Percentiles rank a stretch among this genome's conserved stretches.
phyloP scores from a whole-genome alignment of 2,797 vertebrate species.

The Carduelis carduelis region DNA sequence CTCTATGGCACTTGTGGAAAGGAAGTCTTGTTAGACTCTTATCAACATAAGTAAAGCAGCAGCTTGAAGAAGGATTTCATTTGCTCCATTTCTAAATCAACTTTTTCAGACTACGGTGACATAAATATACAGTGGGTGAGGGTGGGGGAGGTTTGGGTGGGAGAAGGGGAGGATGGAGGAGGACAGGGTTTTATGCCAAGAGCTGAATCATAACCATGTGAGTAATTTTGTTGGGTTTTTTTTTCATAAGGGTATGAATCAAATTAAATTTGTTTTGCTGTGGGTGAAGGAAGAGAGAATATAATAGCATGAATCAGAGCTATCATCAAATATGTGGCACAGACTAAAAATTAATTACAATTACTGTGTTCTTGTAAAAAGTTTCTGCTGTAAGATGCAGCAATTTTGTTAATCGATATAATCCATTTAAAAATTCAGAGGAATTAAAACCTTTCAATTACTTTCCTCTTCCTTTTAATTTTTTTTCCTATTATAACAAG shows the following conservation, averaged over 20 bases:
- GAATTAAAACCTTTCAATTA: slow-evolving; percentile 48
- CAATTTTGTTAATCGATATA: slow-evolving; percentile 65
- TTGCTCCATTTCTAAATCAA: slow-evolving; percentile 68
- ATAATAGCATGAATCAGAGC: slow-evolving; percentile 81
- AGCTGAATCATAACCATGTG: slow-evolving; percentile 82
- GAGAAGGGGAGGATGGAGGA: slow-evolving; percentile 65
- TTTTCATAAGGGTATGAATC: slow-evolving; percentile 77
- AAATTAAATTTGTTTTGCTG: slow-evolving; percentile 82
- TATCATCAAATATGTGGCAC: slow-evolving; percentile 76
- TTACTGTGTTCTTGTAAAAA: slow-evolving; percentile 58
- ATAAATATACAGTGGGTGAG: slow-evolving; percentile 67
- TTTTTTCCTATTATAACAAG: slow-evolving; percentile 24
- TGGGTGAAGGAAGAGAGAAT: slow-evolving; percentile 77
- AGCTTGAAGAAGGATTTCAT: slow-evolving; percentile 58
- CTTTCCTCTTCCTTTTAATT: slow-evolving; percentile 39
- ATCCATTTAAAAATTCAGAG: slow-evolving; percentile 37
- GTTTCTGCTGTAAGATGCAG: slow-evolving; percentile 45
- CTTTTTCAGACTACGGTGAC: slow-evolving; percentile 66
- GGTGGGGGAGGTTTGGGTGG: slow-evolving; percentile 68
- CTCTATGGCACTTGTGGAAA: not conserved
- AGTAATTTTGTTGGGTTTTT: slow-evolving; percentile 73
- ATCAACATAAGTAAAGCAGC: slow-evolving; percentile 39
- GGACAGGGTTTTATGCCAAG: slow-evolving; percentile 71
- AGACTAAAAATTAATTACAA: slow-evolving; percentile 75
- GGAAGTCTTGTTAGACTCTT: slow-evolving; percentile 22